Conservation (phyloP, 35 echinoderm and acorn worm genomes). For the Lytechinus pictus region DNA sequence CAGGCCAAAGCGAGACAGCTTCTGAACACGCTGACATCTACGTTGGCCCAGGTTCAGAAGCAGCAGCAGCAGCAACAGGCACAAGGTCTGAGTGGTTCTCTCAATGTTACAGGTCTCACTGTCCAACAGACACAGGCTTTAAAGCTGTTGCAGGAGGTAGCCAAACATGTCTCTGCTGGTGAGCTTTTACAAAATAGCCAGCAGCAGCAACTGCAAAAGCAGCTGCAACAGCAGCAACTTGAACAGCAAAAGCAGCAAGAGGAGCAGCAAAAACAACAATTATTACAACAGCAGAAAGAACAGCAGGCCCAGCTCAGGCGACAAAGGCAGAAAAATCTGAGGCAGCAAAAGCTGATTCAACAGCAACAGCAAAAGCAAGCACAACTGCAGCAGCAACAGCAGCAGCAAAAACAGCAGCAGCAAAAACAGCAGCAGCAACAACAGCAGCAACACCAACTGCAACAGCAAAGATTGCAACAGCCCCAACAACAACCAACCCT, state of each 20-base stretch:
- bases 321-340: not conserved
- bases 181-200: constrained; percentile 57
- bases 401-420: constrained; percentile 11
- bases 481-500: constrained; percentile 23
- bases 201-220: constrained; percentile 27
- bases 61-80: constrained; percentile 47
- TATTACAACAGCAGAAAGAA: not conserved
- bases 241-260: constrained; percentile 33
- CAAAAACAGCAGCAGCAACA: constrained; percentile 22
- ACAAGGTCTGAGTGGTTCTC: not conserved
- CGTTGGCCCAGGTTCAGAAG: constrained; percentile 10
- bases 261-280: constrained; percentile 40
- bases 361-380: constrained; percentile 38
- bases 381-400: constrained; percentile 47
- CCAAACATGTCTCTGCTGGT: constrained; percentile 65
- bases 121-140: constrained; percentile 68
- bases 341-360: constrained; percentile 28
- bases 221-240: not conserved
- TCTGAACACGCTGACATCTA: constrained; percentile 26
- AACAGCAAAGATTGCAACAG: constrained; percentile 13
- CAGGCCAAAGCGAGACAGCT: constrained; percentile 38
- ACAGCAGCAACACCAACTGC: constrained; percentile 36
- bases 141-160: constrained; percentile 69
- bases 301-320: constrained; percentile 5
- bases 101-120: constrained; percentile 6